Evolutionary conservation across 2,113 vertebrate species (phyloP).

Genomic region (Atlantisia rogersi): DNA sequence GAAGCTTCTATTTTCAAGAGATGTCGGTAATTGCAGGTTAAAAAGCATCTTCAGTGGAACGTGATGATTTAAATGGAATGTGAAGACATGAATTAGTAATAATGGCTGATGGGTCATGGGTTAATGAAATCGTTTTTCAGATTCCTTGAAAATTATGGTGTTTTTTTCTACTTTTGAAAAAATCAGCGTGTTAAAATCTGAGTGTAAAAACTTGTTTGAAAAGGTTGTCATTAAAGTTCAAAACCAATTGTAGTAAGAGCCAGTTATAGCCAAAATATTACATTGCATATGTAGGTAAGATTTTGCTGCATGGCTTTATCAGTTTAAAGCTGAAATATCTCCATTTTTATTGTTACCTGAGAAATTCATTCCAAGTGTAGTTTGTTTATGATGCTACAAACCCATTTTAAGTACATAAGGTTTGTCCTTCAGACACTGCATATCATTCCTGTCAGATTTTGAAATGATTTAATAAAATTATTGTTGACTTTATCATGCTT

Average conservation of each 20-base stretch:
- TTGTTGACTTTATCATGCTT: conserved; percentile 55
- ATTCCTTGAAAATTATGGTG: not conserved
- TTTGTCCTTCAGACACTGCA: conserved; percentile 54
- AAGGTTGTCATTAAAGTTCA: not conserved
- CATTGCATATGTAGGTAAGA: not conserved
- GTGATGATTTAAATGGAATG: not conserved
- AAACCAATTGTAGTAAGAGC: not conserved
- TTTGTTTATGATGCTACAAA: conserved; percentile 31
- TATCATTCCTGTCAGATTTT: conserved; percentile 55
- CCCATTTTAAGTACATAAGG: conserved; percentile 15
- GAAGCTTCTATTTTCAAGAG: not conserved
- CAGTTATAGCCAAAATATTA: not conserved
- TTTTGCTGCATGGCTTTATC: not conserved
- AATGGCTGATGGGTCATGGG: not conserved
- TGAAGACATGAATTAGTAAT: not conserved
- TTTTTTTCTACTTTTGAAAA: not conserved
- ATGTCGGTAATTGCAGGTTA: not conserved
- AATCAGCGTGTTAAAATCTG: not conserved
- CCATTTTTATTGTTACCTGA: not conserved
- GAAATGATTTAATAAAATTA: conserved; percentile 69
- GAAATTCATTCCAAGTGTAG: conserved; percentile 13
- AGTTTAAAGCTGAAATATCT: not conserved
- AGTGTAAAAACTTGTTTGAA: not conserved
- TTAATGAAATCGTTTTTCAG: not conserved
- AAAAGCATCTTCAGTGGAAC: not conserved